phyloP scores from a whole-genome alignment of 2,797 vertebrate species.

The Pempheris klunzingeri region DNA sequence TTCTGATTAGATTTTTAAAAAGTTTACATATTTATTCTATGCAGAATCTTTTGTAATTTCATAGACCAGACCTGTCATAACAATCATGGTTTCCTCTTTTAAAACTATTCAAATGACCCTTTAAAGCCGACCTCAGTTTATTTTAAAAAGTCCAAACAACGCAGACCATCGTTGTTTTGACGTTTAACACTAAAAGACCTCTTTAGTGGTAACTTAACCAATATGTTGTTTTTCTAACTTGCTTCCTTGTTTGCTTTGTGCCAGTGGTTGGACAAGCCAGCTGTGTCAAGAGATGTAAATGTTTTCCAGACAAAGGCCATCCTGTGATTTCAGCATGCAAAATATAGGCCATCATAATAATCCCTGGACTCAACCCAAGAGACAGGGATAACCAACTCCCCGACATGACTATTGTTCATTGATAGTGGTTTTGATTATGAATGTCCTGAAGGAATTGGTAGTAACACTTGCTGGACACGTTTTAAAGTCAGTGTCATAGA shows the following conservation, averaged over 20 bases:
- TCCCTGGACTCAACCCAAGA: constrained; percentile 62
- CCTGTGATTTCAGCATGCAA: constrained; percentile 86
- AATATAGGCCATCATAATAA: constrained; percentile 69
- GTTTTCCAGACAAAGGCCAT: constrained; percentile 70
- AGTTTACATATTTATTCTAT: constrained; percentile 6
- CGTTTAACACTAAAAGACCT: constrained; percentile 80
- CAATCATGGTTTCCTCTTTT: constrained; percentile 59
- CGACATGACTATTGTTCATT: neutral
- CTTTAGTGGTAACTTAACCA: constrained; percentile 85
- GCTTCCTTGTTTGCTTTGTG: constrained; percentile 80
- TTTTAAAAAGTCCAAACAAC: constrained; percentile 75
- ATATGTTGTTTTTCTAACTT: constrained; percentile 75
- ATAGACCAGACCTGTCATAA: constrained; percentile 54
- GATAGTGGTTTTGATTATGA: constrained; percentile 19
- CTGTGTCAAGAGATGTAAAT: constrained; percentile 89
- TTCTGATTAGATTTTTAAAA: neutral
- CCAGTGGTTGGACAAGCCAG: constrained; percentile 81
- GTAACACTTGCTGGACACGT: neutral
- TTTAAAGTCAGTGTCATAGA: neutral
- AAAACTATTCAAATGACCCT: constrained; percentile 77
- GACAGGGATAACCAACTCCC: constrained; percentile 58
- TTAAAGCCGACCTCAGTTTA: constrained; percentile 75
- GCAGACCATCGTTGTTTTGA: constrained; percentile 77
- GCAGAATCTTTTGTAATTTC: constrained; percentile 7
- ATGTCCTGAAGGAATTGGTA: neutral